These are phyloP conservation scores for Balearica regulorum DNA, from an alignment of 2,797 vertebrate species.

Conservation along the genomic window DNA sequence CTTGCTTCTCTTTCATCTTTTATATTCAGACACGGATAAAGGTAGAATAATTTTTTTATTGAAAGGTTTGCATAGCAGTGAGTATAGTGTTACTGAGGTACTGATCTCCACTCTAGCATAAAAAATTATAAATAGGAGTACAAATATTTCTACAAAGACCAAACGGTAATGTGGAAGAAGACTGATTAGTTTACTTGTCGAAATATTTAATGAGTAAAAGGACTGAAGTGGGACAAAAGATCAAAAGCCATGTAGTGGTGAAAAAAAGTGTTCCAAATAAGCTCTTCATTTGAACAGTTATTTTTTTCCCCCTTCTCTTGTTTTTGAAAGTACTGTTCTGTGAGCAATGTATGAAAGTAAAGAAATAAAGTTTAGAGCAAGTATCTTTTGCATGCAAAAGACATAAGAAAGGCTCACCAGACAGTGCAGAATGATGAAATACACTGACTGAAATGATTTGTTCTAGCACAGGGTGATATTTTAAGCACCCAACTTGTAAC, in stretches of 20 bases:
- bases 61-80: background rate
- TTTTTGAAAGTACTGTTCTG: background rate
- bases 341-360: background rate
- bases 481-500: background rate
- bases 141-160: background rate
- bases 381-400: background rate
- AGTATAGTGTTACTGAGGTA: background rate
- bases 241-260: background rate
- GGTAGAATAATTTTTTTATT: background rate
- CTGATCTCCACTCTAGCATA: background rate
- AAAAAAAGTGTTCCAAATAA: background rate
- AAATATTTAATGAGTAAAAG: background rate
- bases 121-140: background rate
- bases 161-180: background rate
- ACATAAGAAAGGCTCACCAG: background rate
- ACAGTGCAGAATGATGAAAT: background rate
- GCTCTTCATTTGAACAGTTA: background rate
- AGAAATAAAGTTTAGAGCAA: background rate
- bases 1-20: background rate
- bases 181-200: background rate
- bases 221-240: background rate
- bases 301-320: background rate
- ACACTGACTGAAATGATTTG: background rate
- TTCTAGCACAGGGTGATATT: background rate
- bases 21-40: background rate